Evolutionary conservation across 2,113 vertebrate genomes (phyloP), one percentile per base, ranked within the genome.

Genomic region (Struthio camelus): DNA sequence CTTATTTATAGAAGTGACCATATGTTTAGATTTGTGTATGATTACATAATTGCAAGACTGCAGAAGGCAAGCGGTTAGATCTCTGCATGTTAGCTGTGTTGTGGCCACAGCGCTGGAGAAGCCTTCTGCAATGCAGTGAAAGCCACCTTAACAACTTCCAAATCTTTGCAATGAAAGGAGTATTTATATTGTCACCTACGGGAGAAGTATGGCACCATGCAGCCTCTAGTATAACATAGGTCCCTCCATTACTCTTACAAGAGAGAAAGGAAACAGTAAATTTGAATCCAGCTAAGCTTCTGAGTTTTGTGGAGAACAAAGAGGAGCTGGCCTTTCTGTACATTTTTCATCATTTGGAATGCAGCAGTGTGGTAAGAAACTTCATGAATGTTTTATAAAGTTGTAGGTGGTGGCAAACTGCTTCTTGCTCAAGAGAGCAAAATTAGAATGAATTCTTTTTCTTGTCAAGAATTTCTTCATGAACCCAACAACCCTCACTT

Each of bases 331-430:
- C 51, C 71, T 73, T 77, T 69, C 46, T 59, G 15, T 6, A 69
- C 20, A 42, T 66, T 78, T 44, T 40, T 79, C 91, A 78, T 79
- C 36, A 0, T 59, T 93, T 79, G 54, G 42, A 72, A 58, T 11
- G 75, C 58, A 85, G 72, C 38, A 84, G 18, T 7, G 51, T 20
- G 38, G 38, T 11, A 62, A 42, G 56, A 82, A 82, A 81, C 22
- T 67, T 89, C 30, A 91, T 77, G 32, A 85, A 80, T 81, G 64
- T 92, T 87, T 94, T 81, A 94, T 90, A 51, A 94, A 95, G 64
- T 17, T 79, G 50, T 61, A 82, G 87, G 83, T 81, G 88, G 72
- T 25, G 76, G 65, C 92, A 93, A 96, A 81, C 40, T 50, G n/a
- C 19, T 92, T 88, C 78, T 84, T 85, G 59, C 44, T 93, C 40